Conservation (phyloP, 2,888 invertebrate genomes). For the Dorcus parallelipipedus region DNA sequence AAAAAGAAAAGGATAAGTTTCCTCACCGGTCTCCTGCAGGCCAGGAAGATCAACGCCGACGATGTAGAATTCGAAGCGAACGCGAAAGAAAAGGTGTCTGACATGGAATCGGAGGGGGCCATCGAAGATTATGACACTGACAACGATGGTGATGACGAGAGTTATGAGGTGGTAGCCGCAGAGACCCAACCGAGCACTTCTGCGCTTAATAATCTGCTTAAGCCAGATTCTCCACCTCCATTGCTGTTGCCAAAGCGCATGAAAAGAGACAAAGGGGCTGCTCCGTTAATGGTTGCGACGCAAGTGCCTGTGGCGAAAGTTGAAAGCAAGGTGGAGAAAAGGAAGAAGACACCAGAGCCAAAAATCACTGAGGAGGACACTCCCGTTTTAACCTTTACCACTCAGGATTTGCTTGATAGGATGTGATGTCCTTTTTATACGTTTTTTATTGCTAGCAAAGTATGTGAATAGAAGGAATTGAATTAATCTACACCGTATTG, state of each 20-base stretch:
- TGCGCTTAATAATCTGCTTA: neutral
- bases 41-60: constrained; percentile 5
- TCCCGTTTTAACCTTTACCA: constrained; percentile 29
- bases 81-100: constrained; percentile 21
- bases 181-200: neutral
- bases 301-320: neutral
- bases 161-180: constrained; percentile 12
- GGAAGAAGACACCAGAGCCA: neutral
- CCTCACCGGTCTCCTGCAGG: constrained; percentile 39
- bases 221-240: constrained; percentile 15
- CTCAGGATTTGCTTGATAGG: constrained; percentile 38
- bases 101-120: constrained; percentile 27
- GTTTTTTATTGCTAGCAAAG: neutral
- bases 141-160: constrained; percentile 1
- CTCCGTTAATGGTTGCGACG: constrained; percentile 4
- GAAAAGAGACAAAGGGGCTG: constrained; percentile 12
- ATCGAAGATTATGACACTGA: constrained; percentile 5
- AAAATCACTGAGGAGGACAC: constrained; percentile 15
- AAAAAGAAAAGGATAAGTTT: constrained; percentile 43
- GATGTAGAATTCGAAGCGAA: neutral
- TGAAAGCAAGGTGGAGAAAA: constrained; percentile 3
- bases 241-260: constrained; percentile 25
- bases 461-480: neutral
- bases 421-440: constrained; percentile 13
- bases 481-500: no score